Evolutionary conservation across 2,113 vertebrate genomes (phyloP).

Genomic region (Mormoops blainvillei): DNA sequence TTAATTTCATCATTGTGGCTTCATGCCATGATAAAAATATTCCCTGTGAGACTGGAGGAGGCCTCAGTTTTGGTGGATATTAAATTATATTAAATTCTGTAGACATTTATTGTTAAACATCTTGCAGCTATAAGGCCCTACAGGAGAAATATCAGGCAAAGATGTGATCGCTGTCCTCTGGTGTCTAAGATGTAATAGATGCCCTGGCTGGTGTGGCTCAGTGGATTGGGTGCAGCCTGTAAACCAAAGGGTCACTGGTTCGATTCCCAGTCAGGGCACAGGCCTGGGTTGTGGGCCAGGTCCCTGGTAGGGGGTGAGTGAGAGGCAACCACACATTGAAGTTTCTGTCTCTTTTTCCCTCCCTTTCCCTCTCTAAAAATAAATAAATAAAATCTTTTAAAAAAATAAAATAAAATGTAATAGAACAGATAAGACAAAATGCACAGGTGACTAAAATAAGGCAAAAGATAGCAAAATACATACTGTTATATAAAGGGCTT

Average conservation of each 20-base stretch:
- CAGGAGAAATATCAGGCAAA: neutral
- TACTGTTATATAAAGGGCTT: neutral
- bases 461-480: neutral
- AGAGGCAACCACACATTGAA: no score
- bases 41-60: neutral
- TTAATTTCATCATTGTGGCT: neutral
- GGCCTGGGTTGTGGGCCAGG: no score
- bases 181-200: neutral
- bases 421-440: neutral
- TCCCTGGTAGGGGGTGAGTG: no score
- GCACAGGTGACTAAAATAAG: neutral
- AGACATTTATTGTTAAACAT: neutral
- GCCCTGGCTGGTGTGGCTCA: no score
- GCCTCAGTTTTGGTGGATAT: neutral
- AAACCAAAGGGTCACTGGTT: no score
- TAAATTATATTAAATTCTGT: neutral
- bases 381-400: no score
- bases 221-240: no score
- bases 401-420: no score
- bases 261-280: no score
- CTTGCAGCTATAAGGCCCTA: neutral
- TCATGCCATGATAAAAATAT: neutral
- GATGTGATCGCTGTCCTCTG: neutral
- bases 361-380: no score
- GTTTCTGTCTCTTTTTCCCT: no score